These are phyloP conservation scores for Nymphalis io DNA, from an alignment of 1,140 invertebrate genomes.

Conservation along the genomic window DNA sequence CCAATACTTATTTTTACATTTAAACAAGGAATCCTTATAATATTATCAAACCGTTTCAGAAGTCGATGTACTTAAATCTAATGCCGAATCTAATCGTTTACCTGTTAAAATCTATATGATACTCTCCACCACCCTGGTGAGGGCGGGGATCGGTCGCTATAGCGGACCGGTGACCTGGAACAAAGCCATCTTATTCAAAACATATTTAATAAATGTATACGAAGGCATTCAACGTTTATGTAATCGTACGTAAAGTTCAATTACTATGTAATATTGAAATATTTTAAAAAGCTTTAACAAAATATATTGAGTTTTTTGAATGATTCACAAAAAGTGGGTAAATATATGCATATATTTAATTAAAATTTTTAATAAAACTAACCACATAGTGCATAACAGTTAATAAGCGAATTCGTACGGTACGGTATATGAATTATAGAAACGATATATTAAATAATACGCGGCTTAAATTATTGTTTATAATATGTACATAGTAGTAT, in stretches of 20 bases:
- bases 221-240: not conserved
- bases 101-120: conserved; percentile 62
- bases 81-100: conserved; percentile 37
- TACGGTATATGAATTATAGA: too few relatives aligned
- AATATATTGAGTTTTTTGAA: too few relatives aligned
- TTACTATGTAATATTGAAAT: not conserved
- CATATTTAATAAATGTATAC: conserved; percentile 9
- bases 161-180: conserved; percentile 75
- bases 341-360: too few relatives aligned
- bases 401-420: too few relatives aligned
- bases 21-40: conserved; percentile 17
- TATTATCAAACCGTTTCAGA: conserved; percentile 3
- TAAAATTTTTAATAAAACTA: too few relatives aligned
- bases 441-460: too few relatives aligned
- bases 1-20: not conserved
- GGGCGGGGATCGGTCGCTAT: conserved; percentile 76
- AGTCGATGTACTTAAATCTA: conserved; percentile 9
- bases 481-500: too few relatives aligned
- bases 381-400: too few relatives aligned
- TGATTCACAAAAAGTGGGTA: too few relatives aligned
- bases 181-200: conserved; percentile 31
- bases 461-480: too few relatives aligned
- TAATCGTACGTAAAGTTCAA: not conserved
- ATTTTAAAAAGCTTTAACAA: too few relatives aligned
- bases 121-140: conserved; percentile 73